phyloP scores from a whole-genome alignment of 2,888 invertebrate genomes.

The Helleia helle region DNA sequence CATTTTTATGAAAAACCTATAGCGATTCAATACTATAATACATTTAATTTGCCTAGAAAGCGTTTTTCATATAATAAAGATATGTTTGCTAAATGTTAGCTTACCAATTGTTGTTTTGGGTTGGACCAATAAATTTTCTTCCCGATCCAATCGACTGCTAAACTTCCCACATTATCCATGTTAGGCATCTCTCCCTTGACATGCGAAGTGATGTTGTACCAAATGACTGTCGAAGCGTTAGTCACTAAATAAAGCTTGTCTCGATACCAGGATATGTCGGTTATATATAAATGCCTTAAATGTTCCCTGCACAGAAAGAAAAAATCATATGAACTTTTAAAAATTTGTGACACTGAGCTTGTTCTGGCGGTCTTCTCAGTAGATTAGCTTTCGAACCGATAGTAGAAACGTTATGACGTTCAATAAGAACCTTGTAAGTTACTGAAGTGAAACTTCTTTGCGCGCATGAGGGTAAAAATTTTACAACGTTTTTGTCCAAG shows the following conservation, averaged over 20 bases:
- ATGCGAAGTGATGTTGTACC: conserved; percentile 79
- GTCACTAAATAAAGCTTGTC: conserved; percentile 84
- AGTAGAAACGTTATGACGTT: too few relatives aligned
- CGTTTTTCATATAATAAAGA: too few relatives aligned
- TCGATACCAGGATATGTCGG: conserved; percentile 85
- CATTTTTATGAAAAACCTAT: too few relatives aligned
- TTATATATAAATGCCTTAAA: conserved; percentile 76
- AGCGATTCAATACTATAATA: too few relatives aligned
- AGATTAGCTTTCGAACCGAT: too few relatives aligned
- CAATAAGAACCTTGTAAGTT: too few relatives aligned
- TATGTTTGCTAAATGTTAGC: conserved; percentile 24
- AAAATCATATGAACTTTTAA: background rate
- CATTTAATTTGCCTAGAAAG: too few relatives aligned
- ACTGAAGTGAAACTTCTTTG: too few relatives aligned
- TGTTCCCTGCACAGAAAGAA: conserved; percentile 34
- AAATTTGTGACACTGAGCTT: too few relatives aligned
- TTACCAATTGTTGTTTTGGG: conserved; percentile 87
- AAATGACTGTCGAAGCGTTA: conserved; percentile 80
- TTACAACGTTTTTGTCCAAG: too few relatives aligned
- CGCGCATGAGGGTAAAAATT: too few relatives aligned
- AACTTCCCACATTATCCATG: conserved; percentile 82
- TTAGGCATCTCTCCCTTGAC: conserved; percentile 72
- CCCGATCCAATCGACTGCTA: conserved; percentile 94
- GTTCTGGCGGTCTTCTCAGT: too few relatives aligned
- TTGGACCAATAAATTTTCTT: conserved; percentile 93